A percentile compares a stretch with the other conserved stretches of the same genome.
phyloP scores from a whole-genome alignment of 2,888 invertebrate species.

The Lasioglossum morio region DNA sequence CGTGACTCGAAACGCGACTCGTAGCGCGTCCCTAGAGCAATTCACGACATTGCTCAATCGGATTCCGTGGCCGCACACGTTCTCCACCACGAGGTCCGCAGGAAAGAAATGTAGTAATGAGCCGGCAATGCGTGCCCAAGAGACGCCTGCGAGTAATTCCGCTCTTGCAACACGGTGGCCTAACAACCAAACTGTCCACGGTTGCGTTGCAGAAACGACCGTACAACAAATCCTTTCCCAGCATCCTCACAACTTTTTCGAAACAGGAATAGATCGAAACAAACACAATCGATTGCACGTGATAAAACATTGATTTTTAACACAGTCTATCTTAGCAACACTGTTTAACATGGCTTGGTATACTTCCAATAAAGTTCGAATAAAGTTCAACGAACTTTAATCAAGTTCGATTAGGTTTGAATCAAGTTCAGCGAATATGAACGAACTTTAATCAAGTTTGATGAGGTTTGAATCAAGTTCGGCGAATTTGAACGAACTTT shows the following conservation, averaged over 20 bases:
- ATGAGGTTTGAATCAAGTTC: too few relatives aligned
- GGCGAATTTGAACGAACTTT: not conserved
- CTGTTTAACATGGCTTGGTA: too few relatives aligned
- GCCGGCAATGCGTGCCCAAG: constrained; percentile 5
- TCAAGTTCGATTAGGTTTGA: not conserved
- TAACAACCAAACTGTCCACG: not conserved
- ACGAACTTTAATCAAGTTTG: too few relatives aligned
- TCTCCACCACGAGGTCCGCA: constrained; percentile 6
- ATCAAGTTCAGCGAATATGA: not conserved
- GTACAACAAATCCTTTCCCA: not conserved
- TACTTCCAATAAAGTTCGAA: not conserved
- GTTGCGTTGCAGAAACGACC: not conserved
- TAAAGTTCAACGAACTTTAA: not conserved
- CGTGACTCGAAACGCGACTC: constrained; percentile 32
- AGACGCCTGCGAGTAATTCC: constrained; percentile 2
- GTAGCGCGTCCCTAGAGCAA: constrained; percentile 35
- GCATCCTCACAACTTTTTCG: not conserved
- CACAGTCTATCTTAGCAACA: too few relatives aligned
- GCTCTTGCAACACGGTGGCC: not conserved
- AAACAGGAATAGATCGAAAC: not conserved
- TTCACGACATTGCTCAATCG: constrained; percentile 13
- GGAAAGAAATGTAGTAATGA: not conserved
- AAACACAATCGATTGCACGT: too few relatives aligned
- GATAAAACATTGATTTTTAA: too few relatives aligned
- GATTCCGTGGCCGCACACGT: constrained; percentile 12